Evolutionary conservation across 2,113 vertebrate genomes (phyloP).

Genomic region (Clarias gariepinus): DNA sequence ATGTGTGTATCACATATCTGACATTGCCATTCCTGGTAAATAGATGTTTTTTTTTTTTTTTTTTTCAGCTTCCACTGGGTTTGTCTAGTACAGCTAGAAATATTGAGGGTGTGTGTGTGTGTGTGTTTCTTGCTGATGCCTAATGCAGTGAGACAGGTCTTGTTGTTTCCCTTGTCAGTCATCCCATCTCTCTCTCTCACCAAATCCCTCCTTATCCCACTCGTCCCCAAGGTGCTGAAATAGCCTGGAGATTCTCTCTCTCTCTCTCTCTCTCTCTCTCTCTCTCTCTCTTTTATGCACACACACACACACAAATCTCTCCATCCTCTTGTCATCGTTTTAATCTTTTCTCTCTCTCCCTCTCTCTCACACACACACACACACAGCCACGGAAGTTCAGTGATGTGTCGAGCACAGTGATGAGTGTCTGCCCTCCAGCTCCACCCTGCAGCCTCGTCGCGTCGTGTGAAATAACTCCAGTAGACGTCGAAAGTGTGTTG

Average conservation of each 20-base stretch:
- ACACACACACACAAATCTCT: neutral
- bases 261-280: neutral
- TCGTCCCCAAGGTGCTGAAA: conserved; percentile 5
- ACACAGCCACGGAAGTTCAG: neutral
- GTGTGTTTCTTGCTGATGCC: neutral
- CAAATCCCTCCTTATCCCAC: conserved; percentile 12
- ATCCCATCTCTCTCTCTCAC: neutral
- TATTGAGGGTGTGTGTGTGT: neutral
- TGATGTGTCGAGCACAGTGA: conserved; percentile 31
- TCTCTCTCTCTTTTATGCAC: neutral
- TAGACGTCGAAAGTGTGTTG: conserved; percentile 23
- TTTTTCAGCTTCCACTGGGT: neutral
- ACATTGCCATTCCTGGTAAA: neutral
- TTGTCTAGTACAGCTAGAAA: neutral
- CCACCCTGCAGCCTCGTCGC: neutral
- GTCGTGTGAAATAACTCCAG: neutral
- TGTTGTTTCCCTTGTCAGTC: conserved; percentile 2
- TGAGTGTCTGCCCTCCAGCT: conserved; percentile 13
- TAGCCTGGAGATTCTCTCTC: neutral
- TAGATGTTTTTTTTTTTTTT: too few species aligned
- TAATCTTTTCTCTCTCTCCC: neutral
- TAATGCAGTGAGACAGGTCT: conserved; percentile 5
- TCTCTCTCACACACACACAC: neutral
- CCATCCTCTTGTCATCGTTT: neutral
- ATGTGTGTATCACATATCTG: neutral